These are phyloP conservation scores for Sepioteuthis lessoniana DNA, from an alignment of 2,888 invertebrate species.

Conservation along the genomic window DNA sequence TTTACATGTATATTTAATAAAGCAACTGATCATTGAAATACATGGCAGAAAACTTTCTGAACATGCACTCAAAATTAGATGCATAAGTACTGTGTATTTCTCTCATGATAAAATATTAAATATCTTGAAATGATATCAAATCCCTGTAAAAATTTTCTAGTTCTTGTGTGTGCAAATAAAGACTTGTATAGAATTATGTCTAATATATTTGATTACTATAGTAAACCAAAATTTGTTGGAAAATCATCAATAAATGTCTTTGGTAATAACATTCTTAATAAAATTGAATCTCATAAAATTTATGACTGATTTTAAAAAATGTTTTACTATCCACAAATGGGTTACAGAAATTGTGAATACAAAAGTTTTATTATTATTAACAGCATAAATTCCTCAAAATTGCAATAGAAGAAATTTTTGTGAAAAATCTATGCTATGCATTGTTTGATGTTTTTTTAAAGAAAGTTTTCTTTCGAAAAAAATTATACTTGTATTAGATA, in stretches of 20 bases:
- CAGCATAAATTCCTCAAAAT: too few species aligned
- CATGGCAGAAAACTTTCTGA: not conserved
- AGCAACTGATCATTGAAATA: not conserved
- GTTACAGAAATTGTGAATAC: too few species aligned
- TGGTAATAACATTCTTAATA: not conserved
- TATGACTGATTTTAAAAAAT: too few species aligned
- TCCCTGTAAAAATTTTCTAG: not conserved
- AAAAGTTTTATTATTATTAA: too few species aligned
- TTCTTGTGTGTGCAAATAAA: not conserved
- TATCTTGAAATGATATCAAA: not conserved
- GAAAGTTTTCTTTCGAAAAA: too few species aligned
- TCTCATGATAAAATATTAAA: not conserved
- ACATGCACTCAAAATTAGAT: not conserved
- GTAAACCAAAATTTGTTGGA: not conserved
- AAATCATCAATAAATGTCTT: not conserved
- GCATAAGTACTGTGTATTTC: not conserved
- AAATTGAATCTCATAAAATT: too few species aligned
- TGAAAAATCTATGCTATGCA: too few species aligned
- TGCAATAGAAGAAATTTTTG: too few species aligned
- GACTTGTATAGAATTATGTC: not conserved
- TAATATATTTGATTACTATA: not conserved
- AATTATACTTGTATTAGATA: too few species aligned
- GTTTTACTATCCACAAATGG: too few species aligned
- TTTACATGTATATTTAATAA: not conserved
- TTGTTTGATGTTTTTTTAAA: too few species aligned